These are phyloP conservation scores for Bactericera cockerelli DNA, from an alignment of 1,140 invertebrate genomes.

Conservation along the genomic window DNA sequence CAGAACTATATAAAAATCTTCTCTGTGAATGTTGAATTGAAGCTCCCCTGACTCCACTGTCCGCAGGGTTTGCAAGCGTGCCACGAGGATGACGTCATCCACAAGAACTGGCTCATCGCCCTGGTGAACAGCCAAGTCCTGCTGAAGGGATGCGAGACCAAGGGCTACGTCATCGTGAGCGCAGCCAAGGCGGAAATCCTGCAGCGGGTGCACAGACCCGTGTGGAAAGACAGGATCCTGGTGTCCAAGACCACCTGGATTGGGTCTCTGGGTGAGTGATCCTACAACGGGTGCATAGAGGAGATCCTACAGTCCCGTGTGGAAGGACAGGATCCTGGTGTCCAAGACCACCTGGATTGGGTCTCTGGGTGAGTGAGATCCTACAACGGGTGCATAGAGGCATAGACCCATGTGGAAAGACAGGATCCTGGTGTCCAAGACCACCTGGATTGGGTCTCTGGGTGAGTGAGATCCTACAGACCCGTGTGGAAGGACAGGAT, in stretches of 20 bases:
- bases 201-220: slow-evolving; percentile 77
- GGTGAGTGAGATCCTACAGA: slow-evolving; percentile 41
- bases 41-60: too few species aligned
- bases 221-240: slow-evolving; percentile 75
- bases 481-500: slow-evolving; percentile 82
- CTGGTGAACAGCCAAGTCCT: slow-evolving; percentile 92
- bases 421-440: slow-evolving; percentile 75
- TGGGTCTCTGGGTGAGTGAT: slow-evolving; percentile 48
- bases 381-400: slow-evolving; percentile 74
- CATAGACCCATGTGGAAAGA: slow-evolving; percentile 88
- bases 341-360: slow-evolving; percentile 93
- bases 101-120: slow-evolving; percentile 90
- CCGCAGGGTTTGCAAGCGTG: slow-evolving; percentile 57
- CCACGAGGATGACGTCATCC: slow-evolving; percentile 69
- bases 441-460: slow-evolving; percentile 84
- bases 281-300: slow-evolving; percentile 71
- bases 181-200: slow-evolving; percentile 89
- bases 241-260: slow-evolving; percentile 92
- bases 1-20: too few species aligned
- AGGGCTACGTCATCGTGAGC: slow-evolving; percentile 90
- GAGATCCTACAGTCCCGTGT: too few species aligned
- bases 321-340: slow-evolving; percentile 72
- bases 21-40: too few species aligned
- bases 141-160: slow-evolving; percentile 87
- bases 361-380: slow-evolving; percentile 60